phyloP scores from a whole-genome alignment of 92 coral and sea anemone species.

The Galaxea fascicularis region DNA sequence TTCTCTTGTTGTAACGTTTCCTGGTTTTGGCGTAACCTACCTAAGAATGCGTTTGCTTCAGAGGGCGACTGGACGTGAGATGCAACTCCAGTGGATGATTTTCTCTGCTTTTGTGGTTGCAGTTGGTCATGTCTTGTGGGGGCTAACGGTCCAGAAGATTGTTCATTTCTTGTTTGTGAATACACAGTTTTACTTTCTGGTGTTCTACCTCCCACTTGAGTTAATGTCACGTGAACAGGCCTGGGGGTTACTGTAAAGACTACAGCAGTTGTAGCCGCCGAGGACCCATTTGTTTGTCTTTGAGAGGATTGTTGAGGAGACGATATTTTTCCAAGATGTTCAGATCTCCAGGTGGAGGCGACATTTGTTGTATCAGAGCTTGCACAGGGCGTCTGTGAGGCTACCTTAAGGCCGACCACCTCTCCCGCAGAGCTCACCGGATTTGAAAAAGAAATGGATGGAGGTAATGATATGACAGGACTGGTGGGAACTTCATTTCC shows the following conservation, averaged over 20 bases:
- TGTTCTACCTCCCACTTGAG: background rate
- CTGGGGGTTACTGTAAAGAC: slow-evolving; percentile 28
- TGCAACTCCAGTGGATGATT: background rate
- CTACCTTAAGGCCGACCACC: background rate
- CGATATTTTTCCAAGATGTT: background rate
- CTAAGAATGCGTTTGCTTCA: background rate
- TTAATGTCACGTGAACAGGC: background rate
- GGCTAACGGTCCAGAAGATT: background rate
- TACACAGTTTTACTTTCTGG: background rate
- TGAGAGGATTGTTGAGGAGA: slow-evolving; percentile 3
- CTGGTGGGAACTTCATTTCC: slow-evolving; percentile 1
- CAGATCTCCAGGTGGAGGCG: background rate
- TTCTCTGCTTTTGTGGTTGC: slow-evolving; percentile 22
- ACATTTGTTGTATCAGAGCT: background rate
- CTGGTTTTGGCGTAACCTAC: slow-evolving; percentile 7
- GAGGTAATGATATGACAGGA: slow-evolving; percentile 7
- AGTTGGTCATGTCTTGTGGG: background rate
- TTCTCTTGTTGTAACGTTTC: background rate
- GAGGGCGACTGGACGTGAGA: background rate
- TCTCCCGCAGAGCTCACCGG: background rate
- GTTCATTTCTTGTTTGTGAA: background rate
- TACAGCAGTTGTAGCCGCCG: slow-evolving; percentile 4
- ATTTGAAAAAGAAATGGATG: background rate
- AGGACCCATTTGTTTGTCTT: background rate
- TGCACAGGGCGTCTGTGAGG: background rate